Evolutionary conservation across 2,113 vertebrate species (phyloP).

Genomic region (Pleuronectes platessa): DNA sequence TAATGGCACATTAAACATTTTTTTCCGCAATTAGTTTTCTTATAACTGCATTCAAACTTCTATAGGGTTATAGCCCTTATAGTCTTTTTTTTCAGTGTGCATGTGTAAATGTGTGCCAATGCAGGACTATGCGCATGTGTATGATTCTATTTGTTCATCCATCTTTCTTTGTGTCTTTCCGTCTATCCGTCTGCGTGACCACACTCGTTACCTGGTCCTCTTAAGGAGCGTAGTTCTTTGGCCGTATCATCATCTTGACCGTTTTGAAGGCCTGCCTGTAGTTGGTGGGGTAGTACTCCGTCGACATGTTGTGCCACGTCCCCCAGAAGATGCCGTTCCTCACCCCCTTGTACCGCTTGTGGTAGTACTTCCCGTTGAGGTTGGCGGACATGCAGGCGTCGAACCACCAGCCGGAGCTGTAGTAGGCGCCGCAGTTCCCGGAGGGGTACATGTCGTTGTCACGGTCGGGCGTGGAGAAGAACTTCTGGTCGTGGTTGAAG

Average conservation of each 20-base stretch:
- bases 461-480: slow-evolving; percentile 92
- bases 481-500: slow-evolving; percentile 95
- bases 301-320: slow-evolving; percentile 89
- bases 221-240: slow-evolving; percentile 89
- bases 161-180: slow-evolving; percentile 25
- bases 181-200: neutral
- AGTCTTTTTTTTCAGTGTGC: slow-evolving; percentile 29
- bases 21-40: slow-evolving; percentile 32
- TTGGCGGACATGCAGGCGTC: slow-evolving; percentile 97
- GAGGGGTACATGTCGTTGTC: slow-evolving; percentile 94
- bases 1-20: slow-evolving; percentile 32
- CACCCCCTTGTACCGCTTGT: slow-evolving; percentile 92
- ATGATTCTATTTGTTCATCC: slow-evolving; percentile 36
- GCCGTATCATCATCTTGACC: slow-evolving; percentile 96
- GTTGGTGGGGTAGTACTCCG: slow-evolving; percentile 82
- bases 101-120: slow-evolving; percentile 38
- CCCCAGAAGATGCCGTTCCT: slow-evolving; percentile 97
- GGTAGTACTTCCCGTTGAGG: slow-evolving; percentile 96
- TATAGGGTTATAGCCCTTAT: slow-evolving; percentile 26
- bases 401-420: slow-evolving; percentile 98
- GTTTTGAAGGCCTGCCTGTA: slow-evolving; percentile 90
- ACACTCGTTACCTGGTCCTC: slow-evolving; percentile 7
- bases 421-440: slow-evolving; percentile 93
- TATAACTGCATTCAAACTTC: slow-evolving; percentile 59
- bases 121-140: slow-evolving; percentile 31